A percentile compares a stretch with the other conserved stretches of the same genome.
Evolutionary conservation across 1,140 invertebrate genomes (phyloP).

Genomic region (Fopius arisanus): DNA sequence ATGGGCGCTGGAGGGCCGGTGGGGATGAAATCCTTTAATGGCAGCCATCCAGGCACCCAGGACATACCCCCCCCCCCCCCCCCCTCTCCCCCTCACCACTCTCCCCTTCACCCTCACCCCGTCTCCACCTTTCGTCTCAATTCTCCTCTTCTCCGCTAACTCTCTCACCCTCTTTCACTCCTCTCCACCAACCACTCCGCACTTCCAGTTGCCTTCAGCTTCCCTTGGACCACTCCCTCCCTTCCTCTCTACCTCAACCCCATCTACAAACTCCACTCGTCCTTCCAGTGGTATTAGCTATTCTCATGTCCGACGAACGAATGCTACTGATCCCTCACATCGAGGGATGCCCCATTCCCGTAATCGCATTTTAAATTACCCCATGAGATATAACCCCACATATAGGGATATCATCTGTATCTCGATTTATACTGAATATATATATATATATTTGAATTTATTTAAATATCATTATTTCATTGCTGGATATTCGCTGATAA

Average conservation of each 20-base stretch:
- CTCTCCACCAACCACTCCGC: slow-evolving; percentile 32
- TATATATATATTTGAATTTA: slow-evolving; percentile 12
- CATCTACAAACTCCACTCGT: background rate
- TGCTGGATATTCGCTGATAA: background rate
- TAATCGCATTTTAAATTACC: slow-evolving; percentile 60
- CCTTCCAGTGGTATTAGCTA: slow-evolving; percentile 54
- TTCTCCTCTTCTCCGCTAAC: slow-evolving; percentile 4
- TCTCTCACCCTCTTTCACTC: slow-evolving; percentile 17
- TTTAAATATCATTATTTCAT: slow-evolving; percentile 1
- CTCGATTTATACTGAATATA: slow-evolving; percentile 11
- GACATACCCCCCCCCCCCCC: slow-evolving; percentile 13
- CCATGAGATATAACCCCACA: slow-evolving; percentile 33
- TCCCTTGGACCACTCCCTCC: slow-evolving; percentile 10
- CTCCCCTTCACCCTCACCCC: background rate
- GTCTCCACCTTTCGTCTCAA: too few species aligned
- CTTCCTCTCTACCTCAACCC: slow-evolving; percentile 36
- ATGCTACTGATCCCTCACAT: slow-evolving; percentile 39
- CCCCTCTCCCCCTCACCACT: slow-evolving; percentile 12
- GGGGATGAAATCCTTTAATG: slow-evolving; percentile 57
- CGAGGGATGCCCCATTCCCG: slow-evolving; percentile 44
- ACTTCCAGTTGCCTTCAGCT: slow-evolving; percentile 27
- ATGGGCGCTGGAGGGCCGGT: slow-evolving; percentile 42
- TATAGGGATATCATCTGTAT: slow-evolving; percentile 18
- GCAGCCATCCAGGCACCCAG: slow-evolving; percentile 51
- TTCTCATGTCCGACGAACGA: slow-evolving; percentile 55